Evolutionary conservation across 2,113 vertebrate species (phyloP), one percentile per base, ranked within the genome.

Genomic region (Anarrhichthys ocellatus): DNA sequence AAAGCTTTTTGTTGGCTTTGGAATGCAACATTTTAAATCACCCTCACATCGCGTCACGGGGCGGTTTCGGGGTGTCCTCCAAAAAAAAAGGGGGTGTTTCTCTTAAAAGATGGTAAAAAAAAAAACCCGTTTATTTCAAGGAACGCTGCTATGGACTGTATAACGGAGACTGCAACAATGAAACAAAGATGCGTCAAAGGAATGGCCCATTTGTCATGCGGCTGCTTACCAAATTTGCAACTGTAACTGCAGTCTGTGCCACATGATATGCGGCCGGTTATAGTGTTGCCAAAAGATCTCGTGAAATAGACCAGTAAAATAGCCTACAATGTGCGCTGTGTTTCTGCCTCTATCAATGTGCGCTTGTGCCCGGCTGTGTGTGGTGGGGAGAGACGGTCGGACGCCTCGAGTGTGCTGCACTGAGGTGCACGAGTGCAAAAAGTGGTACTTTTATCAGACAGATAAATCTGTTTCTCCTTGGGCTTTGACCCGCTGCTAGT

Each of bases 11-110:
- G 29, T 87, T 85, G 75, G 70, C 82, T 88, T 74, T 76, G 76
- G 84, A 92, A 93, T 89, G 70, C 81, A 20, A 86, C 87, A 79
- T 80, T 86, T 87, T 78, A 71, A 38, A 73, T 82, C 58, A 3
- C 32, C 59, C 75, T 67, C 56, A 4, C 22, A 64, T 24, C 0
- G 34, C 52, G 24, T 59, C n/a, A 18, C 54, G 15, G 29, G 20
- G 36, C 52, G 63, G 42, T 82, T 59, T 64, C 5, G 18, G 38
- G 63, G 59, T 81, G 61, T 72, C 58, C 64, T 71, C 58, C 5
- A 44, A 61, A 63, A 52, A 65, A 10, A 32, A 32, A 4, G 4
- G 32, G 32, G 32, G 3, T 32, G 32, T 32, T 32, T 52, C 65
- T 59, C 24, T 38, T 44, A n/a, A 75, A 73, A 50, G 27, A 62